A percentile compares a stretch with the other conserved stretches of the same genome.
Evolutionary conservation across 1,140 invertebrate species (phyloP).

Genomic region (Heliconius eleuchia): DNA sequence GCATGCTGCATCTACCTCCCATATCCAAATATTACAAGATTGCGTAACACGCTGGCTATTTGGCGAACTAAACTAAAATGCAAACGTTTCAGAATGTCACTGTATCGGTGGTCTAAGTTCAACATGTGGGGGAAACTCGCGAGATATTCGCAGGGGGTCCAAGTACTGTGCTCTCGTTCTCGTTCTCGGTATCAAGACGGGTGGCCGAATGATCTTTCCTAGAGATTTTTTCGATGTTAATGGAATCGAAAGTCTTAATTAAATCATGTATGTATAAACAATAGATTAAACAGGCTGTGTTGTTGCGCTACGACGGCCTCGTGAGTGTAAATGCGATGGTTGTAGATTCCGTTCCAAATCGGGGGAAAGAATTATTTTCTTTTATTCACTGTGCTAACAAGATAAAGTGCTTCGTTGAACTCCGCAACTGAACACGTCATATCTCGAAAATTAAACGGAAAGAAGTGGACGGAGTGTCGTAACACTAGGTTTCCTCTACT

Average conservation of each 20-base stretch:
- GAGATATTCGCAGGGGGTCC: slow-evolving; percentile 19
- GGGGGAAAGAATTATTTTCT: too few species aligned
- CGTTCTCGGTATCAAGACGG: slow-evolving; percentile 33
- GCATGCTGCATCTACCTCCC: background rate
- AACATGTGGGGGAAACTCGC: slow-evolving; percentile 29
- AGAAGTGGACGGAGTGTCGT: too few species aligned
- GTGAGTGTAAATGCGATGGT: background rate
- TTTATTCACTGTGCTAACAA: too few species aligned
- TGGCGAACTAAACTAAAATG: background rate
- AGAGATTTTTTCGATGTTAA: background rate
- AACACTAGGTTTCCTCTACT: too few species aligned
- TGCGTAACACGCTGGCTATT: background rate
- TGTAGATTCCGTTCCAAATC: too few species aligned
- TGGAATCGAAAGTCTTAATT: background rate
- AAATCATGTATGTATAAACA: background rate
- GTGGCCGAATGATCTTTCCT: slow-evolving; percentile 14
- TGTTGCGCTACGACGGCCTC: too few species aligned
- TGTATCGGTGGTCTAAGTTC: slow-evolving; percentile 21
- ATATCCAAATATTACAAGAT: slow-evolving; percentile 3
- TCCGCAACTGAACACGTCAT: too few species aligned
- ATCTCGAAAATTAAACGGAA: too few species aligned
- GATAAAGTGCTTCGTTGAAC: too few species aligned
- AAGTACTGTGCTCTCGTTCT: slow-evolving; percentile 12
- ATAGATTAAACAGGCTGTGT: background rate
- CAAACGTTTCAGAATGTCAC: slow-evolving; percentile 18